These are phyloP conservation scores for Aldrovandia affinis DNA, from an alignment of 2,797 vertebrate genomes.

Conservation along the genomic window DNA sequence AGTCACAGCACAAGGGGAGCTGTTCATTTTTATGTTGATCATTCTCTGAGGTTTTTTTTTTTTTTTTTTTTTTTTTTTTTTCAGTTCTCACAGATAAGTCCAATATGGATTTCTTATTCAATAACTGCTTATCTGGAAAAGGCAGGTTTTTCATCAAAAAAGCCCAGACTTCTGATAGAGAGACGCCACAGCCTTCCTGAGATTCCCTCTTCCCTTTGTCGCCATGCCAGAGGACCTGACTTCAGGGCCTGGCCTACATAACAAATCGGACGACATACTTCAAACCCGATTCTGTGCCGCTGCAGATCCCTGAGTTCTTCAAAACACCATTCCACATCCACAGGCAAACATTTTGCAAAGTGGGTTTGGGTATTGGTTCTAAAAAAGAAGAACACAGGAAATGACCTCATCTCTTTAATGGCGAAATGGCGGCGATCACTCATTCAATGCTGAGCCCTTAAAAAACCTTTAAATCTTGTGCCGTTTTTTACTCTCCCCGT, in stretches of 20 bases:
- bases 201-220: conserved; percentile 43
- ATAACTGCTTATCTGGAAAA: not conserved
- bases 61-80: not conserved
- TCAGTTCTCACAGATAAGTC: not conserved
- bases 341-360: not conserved
- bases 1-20: not conserved
- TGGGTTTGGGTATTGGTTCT: not conserved
- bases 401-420: not conserved
- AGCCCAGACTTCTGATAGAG: not conserved
- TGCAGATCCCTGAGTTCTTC: conserved; percentile 48
- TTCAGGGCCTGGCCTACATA: conserved; percentile 66
- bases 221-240: conserved; percentile 58
- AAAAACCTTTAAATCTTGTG: too few species aligned
- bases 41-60: too few species aligned
- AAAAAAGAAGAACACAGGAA: not conserved
- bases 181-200: conserved; percentile 5
- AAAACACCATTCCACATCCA: conserved; percentile 50
- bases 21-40: not conserved
- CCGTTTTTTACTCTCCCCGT: too few species aligned
- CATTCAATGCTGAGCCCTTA: too few species aligned
- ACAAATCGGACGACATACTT: conserved; percentile 21
- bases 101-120: not conserved
- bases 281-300: conserved; percentile 57
- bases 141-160: not conserved
- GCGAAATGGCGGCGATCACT: not conserved